Evolutionary conservation across 1,140 invertebrate species (phyloP).

Genomic region (Chrysomallon squamiferum): DNA sequence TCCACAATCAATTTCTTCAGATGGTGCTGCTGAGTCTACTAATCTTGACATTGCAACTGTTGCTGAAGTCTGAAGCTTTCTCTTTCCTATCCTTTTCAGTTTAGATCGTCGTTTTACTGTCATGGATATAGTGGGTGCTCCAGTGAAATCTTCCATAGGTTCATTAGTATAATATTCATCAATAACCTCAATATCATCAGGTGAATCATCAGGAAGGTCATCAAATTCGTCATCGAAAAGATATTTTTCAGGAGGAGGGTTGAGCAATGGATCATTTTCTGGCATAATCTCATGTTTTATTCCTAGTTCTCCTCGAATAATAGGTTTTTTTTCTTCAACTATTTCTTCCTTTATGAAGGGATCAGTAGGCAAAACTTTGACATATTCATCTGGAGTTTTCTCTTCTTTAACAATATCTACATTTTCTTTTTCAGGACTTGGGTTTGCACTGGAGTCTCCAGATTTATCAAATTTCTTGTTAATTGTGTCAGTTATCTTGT

Average conservation of each 20-base stretch:
- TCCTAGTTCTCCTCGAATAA: conserved; percentile 5
- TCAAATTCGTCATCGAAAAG: background rate
- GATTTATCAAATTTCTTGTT: conserved; percentile 49
- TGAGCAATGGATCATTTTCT: conserved; percentile 3
- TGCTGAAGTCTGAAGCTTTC: conserved; percentile 15
- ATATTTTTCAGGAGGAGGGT: background rate
- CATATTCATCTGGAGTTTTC: background rate
- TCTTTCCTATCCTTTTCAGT: conserved; percentile 24
- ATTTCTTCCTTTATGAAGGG: background rate
- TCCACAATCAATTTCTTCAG: conserved; percentile 2
- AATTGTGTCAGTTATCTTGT: conserved; percentile 38
- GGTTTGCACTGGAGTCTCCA: conserved; percentile 30
- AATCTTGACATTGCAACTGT: conserved; percentile 34
- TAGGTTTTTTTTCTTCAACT: background rate
- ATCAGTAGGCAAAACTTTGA: background rate
- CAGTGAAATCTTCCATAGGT: conserved; percentile 36
- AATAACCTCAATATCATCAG: conserved; percentile 1
- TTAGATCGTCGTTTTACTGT: conserved; percentile 13
- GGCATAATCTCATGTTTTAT: no score
- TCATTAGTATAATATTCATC: conserved; percentile 20
- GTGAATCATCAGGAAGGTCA: conserved; percentile 1
- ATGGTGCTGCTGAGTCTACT: conserved; percentile 17
- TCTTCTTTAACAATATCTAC: no score
- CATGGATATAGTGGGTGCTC: conserved; percentile 10
- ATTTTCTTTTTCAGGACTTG: conserved; percentile 35